Evolutionary conservation across 2,113 vertebrate species (phyloP), one percentile per base, ranked within the genome.

Genomic region (Arenaria interpres): DNA sequence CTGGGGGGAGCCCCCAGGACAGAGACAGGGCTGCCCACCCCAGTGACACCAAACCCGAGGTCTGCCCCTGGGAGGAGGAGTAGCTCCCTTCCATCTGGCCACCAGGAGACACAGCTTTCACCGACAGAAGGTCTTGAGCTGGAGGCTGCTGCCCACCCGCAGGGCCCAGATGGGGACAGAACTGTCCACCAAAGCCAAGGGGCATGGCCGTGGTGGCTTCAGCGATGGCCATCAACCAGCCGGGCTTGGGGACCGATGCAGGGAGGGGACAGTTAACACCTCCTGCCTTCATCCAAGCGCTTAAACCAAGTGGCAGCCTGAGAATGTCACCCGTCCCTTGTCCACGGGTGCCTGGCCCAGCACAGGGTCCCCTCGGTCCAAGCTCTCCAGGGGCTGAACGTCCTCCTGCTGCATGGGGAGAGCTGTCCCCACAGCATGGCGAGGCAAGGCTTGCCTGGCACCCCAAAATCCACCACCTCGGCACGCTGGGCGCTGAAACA

Each of bases 61-160:
- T 93, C 43, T 97, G 93, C 51, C 98, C 98, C 2, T 95, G 96
- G 96, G 97, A 98, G 41, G 86, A 80, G 1, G 51, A 96, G 56
- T 95, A 96, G 64, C 24, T 37, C 27, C 22, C 12, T 45, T 45
- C 32, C 1, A 0, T 6, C 21, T 1, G 2, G 8, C n/a, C 15
- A 2, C 27, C 59, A 73, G 37, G 46, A 30, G 71, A 24, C 21
- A 7, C 0, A 1, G 56, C 22, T 46, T 32, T 48, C 19, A 6
- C 0, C 4, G 3, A 30, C 1, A 2, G 4, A 9, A 43, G 41
- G 30, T 5, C 57, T 50, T 12, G 30, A 51, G 13, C 62, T 32
- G 84, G 51, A 43, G 22, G 69, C 71, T 35, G 39, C 39, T 51
- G n/a, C 28, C 73, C 19, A 9, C 41, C 45, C 2, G 9, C 50